A percentile compares a stretch with the other conserved stretches of the same genome.
These are phyloP conservation scores for Tupaia chinensis DNA, from an alignment of 2,113 vertebrate genomes.

Conservation along the genomic window DNA sequence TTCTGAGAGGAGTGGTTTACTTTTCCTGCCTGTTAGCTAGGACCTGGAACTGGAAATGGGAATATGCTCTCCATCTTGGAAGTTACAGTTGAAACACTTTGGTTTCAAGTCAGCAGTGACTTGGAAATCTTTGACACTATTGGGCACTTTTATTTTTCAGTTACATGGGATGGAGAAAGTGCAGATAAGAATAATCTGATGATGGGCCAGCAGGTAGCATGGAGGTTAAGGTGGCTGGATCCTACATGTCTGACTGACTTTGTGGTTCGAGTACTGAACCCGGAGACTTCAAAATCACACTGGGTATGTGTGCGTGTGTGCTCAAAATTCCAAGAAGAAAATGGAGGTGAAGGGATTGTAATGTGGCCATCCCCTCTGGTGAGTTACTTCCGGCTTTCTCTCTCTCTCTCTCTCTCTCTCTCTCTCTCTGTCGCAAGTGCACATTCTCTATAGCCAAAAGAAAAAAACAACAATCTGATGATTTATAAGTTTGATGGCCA, in stretches of 20 bases:
- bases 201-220: neutral
- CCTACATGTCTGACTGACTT: too few relatives aligned
- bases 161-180: conserved; percentile 33
- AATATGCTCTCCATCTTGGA: neutral
- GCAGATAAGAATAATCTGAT: neutral
- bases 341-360: too few relatives aligned
- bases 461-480: neutral
- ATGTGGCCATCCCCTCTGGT: too few relatives aligned
- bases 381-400: too few relatives aligned
- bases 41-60: neutral
- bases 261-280: too few relatives aligned
- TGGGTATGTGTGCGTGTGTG: too few relatives aligned
- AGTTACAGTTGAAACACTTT: neutral
- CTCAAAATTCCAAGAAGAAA: too few relatives aligned
- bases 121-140: conserved; percentile 11
- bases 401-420: too few relatives aligned
- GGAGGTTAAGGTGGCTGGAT: too few relatives aligned
- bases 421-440: too few relatives aligned
- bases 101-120: neutral
- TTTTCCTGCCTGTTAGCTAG: neutral
- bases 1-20: neutral
- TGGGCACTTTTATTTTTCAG: conserved; percentile 35
- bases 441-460: too few relatives aligned
- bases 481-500: neutral
- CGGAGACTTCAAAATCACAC: too few relatives aligned